These are phyloP conservation scores for Lepus timidus DNA, from an alignment of 2,113 vertebrate species.

Conservation along the genomic window DNA sequence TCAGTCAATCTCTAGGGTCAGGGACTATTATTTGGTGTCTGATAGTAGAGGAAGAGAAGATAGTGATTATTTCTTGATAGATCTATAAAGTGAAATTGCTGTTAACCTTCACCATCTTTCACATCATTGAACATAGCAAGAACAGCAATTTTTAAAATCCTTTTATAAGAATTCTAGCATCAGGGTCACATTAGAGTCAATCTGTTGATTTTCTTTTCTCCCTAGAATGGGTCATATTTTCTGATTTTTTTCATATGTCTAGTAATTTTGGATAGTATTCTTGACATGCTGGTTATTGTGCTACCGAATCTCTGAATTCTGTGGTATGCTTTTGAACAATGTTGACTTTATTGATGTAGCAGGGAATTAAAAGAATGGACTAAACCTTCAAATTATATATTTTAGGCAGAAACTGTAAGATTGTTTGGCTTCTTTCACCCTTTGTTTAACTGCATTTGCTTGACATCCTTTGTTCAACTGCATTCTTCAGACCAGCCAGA, in stretches of 20 bases:
- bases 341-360: not conserved
- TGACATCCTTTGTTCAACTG: not conserved
- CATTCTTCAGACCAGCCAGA: not conserved
- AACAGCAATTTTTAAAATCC: not conserved
- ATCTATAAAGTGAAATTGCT: not conserved
- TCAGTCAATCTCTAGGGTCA: not conserved
- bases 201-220: not conserved
- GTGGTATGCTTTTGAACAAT: not conserved
- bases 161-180: not conserved
- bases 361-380: not conserved
- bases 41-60: not conserved
- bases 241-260: not conserved
- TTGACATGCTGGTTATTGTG: not conserved
- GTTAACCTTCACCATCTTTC: not conserved
- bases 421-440: not conserved
- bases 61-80: conserved; percentile 1
- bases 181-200: not conserved
- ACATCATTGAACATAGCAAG: not conserved
- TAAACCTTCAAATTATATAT: not conserved
- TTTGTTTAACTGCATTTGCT: not conserved
- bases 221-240: not conserved
- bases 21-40: not conserved
- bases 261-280: not conserved
- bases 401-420: not conserved
- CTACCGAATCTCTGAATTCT: not conserved